Conservation (phyloP, 2,888 invertebrate species). For the Prosapia bicincta region DNA sequence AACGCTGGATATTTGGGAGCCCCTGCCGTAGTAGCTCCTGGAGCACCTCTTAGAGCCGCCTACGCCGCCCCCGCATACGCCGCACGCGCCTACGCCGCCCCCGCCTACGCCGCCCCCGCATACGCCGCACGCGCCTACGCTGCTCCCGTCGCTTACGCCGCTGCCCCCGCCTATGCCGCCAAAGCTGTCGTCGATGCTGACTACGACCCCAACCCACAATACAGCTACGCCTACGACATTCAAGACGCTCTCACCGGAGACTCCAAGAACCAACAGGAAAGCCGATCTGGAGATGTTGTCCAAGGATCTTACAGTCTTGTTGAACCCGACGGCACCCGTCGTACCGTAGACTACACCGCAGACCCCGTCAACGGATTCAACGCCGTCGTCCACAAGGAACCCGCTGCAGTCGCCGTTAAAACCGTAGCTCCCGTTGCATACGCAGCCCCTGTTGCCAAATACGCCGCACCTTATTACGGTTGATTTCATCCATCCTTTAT, state of each 20-base stretch:
- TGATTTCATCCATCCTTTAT: conserved; percentile 10
- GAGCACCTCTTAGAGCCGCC: conserved; percentile 41
- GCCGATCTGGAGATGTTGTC: conserved; percentile 39
- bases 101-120: conserved; percentile 41
- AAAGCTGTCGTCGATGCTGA: conserved; percentile 35
- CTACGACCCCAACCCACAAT: conserved; percentile 40
- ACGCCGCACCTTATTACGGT: conserved; percentile 29
- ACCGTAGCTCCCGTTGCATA: too few relatives aligned
- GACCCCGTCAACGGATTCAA: conserved; percentile 42
- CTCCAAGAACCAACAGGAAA: conserved; percentile 39
- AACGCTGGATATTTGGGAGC: conserved; percentile 37
- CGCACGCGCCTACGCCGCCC: conserved; percentile 23
- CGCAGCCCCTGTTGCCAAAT: conserved; percentile 17
- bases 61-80: conserved; percentile 38
- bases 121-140: conserved; percentile 32
- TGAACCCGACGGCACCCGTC: conserved; percentile 29
- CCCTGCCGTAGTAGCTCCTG: conserved; percentile 31
- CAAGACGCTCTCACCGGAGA: conserved; percentile 40
- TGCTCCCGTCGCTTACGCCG: conserved; percentile 44
- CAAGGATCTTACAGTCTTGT: conserved; percentile 39
- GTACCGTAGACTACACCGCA: conserved; percentile 38
- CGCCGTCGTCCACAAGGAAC: conserved; percentile 40
- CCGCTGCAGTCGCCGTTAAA: conserved; percentile 31
- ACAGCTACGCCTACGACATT: conserved; percentile 40
- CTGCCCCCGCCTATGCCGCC: conserved; percentile 47